Base-by-base conservation (phyloP, 2,113 vertebrate species). In the Hydrolagus affinis region DNA sequence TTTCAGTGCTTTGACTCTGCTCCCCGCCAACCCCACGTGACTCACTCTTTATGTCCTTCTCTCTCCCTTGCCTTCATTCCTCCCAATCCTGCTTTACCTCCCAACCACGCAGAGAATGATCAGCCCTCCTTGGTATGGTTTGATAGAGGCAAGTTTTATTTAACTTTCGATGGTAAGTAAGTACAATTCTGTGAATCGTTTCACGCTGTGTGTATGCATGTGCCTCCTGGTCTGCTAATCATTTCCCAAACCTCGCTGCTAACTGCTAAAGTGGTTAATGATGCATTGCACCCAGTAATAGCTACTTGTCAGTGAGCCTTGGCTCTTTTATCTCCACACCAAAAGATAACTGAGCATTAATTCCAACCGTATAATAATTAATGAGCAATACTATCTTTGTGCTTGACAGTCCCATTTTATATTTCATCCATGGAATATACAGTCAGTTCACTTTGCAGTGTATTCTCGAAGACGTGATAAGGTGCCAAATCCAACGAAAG, bases 111-210 rank as follows among this genome's bases (percentile, higher is more conserved):
- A 99, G 98, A 99, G 95, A 99, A 97, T 96, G 97, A 99, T 94
- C 98, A 99, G 96, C 98, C 97, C 94, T 99, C 97, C 95, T 96
- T 99, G 96, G 97, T 99, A 93, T 99, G 98, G 98, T 98, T 99
- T 99, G 98, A 99, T 97, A 96, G 97, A 98, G 98, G 98, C 95
- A 98, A 99, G 95, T 99, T 99, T 98, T 99, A 99, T 99, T 99
- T 99, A 96, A 99, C 98, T 92, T 99, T 99, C 92, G 98, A 99
- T 98, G 98, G 98, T 99, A 98, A 99, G 98, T 99, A 92, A 91
- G 89, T 94, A 91, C 90, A 87, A 86, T 88, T 88, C 77, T 89
- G 95, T 93, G 91, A 87, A 86, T 91, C 90, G 89, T 89, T 89
- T 92, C 89, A 91, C 93, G 25, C 70, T 14, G 19, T 66, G 15